Conservation (phyloP, 2,888 invertebrate genomes). For the Acronicta psi region DNA sequence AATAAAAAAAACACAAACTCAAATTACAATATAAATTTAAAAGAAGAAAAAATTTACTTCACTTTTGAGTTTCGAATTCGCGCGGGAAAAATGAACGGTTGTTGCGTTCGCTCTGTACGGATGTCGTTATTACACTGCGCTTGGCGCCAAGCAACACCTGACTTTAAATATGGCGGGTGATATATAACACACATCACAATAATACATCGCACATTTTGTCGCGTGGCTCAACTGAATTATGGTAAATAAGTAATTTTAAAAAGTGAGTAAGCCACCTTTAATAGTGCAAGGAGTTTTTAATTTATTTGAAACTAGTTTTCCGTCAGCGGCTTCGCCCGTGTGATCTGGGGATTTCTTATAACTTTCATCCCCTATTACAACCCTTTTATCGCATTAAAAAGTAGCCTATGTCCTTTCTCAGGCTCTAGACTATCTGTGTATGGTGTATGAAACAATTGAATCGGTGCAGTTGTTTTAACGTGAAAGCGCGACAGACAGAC, state of each 20-base stretch:
- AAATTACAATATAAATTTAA: not conserved
- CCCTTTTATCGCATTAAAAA: too few species aligned
- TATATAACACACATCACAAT: conserved; percentile 9
- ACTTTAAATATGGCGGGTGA: conserved; percentile 59
- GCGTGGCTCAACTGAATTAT: not conserved
- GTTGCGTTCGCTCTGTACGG: conserved; percentile 62
- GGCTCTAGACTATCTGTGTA: too few species aligned
- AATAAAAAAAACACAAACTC: conserved; percentile 26
- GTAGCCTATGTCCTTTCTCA: too few species aligned
- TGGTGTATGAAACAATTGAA: too few species aligned
- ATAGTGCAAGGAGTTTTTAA: too few species aligned
- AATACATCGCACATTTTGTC: conserved; percentile 4
- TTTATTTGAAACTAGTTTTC: too few species aligned
- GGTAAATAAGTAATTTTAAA: conserved; percentile 21
- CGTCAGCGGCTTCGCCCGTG: too few species aligned
- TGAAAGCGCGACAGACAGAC: too few species aligned
- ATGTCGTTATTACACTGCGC: conserved; percentile 67
- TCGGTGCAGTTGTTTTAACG: too few species aligned
- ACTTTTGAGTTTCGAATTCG: conserved; percentile 52
- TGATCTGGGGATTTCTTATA: too few species aligned
- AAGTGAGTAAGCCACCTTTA: conserved; percentile 1
- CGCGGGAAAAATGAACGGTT: conserved; percentile 65
- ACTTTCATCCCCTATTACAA: too few species aligned
- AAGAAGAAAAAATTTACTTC: conserved; percentile 24
- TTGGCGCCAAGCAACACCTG: conserved; percentile 63